These are phyloP conservation scores for Anoncus sp. DNA, from an alignment of 2,888 invertebrate genomes.

Conservation along the genomic window DNA sequence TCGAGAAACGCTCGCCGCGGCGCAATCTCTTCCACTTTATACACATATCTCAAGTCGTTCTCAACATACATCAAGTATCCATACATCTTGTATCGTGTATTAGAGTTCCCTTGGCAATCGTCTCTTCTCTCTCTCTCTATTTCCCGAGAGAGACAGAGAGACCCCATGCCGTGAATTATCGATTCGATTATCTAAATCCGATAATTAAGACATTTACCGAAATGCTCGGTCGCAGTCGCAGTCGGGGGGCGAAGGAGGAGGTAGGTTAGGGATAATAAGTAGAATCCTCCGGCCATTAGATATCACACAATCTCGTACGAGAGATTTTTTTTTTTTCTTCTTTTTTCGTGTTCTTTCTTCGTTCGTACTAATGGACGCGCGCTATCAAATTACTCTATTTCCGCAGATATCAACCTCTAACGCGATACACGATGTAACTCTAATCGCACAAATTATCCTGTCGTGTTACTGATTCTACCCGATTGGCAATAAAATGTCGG, in stretches of 20 bases:
- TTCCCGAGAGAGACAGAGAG: background rate
- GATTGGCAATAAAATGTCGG: constrained; percentile 45
- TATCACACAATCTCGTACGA: background rate
- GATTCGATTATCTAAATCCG: constrained; percentile 57
- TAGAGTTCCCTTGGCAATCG: background rate
- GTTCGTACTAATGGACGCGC: constrained; percentile 6
- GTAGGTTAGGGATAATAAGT: background rate
- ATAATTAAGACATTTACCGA: constrained; percentile 59
- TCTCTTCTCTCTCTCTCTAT: too few species aligned
- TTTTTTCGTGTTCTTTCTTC: background rate
- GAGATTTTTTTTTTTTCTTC: background rate
- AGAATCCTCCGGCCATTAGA: background rate
- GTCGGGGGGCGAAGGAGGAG: background rate
- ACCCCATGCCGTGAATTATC: constrained; percentile 53
- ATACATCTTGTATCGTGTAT: background rate
- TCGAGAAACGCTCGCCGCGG: background rate
- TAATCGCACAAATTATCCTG: constrained; percentile 41
- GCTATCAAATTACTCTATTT: constrained; percentile 44
- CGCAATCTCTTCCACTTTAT: constrained; percentile 8
- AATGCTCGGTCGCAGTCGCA: constrained; percentile 13
- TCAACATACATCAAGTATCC: background rate
- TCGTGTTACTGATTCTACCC: constrained; percentile 34
- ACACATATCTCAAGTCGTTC: constrained; percentile 6
- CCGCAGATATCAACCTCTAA: constrained; percentile 3
- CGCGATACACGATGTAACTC: constrained; percentile 3